Evolutionary conservation across 2,797 vertebrate genomes (phyloP).

Genomic region (Sebastiscus tertius): DNA sequence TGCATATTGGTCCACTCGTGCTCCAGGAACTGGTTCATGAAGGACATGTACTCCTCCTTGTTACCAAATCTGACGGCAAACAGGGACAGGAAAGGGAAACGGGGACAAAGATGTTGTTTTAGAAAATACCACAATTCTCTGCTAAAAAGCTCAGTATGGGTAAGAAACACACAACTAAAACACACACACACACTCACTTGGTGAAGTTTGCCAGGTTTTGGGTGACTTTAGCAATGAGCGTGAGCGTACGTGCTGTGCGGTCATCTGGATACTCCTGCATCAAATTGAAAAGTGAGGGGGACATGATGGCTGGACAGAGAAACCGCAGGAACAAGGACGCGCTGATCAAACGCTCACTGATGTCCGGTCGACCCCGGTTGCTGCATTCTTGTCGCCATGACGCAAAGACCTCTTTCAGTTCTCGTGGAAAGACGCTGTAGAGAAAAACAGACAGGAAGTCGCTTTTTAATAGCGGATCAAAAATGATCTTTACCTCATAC

Average conservation of each 20-base stretch:
- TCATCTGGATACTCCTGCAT: slow-evolving; percentile 98
- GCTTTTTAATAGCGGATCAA: neutral
- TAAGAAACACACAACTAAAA: neutral
- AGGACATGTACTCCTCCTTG: slow-evolving; percentile 99
- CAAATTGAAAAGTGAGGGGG: slow-evolving; percentile 95
- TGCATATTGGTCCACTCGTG: slow-evolving; percentile 99
- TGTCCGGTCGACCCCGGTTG: slow-evolving; percentile 94
- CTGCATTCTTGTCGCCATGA: slow-evolving; percentile 97
- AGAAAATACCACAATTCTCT: neutral
- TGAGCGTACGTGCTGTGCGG: slow-evolving; percentile 95
- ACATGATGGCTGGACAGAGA: slow-evolving; percentile 98
- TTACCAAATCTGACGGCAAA: slow-evolving; percentile 89
- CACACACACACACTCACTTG: slow-evolving; percentile 84
- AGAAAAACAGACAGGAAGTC: neutral
- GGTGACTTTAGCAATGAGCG: slow-evolving; percentile 98
- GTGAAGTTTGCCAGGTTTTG: slow-evolving; percentile 99
- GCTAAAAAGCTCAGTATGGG: neutral
- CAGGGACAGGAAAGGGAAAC: neutral
- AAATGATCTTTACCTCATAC: neutral
- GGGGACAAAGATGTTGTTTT: neutral
- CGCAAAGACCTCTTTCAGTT: slow-evolving; percentile 97
- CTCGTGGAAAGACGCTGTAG: slow-evolving; percentile 93
- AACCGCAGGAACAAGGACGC: slow-evolving; percentile 97
- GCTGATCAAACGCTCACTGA: slow-evolving; percentile 98
- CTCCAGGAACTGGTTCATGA: slow-evolving; percentile 99